Evolutionary conservation across 1,140 invertebrate genomes (phyloP).

Genomic region (Pemphigus obesinymphae): DNA sequence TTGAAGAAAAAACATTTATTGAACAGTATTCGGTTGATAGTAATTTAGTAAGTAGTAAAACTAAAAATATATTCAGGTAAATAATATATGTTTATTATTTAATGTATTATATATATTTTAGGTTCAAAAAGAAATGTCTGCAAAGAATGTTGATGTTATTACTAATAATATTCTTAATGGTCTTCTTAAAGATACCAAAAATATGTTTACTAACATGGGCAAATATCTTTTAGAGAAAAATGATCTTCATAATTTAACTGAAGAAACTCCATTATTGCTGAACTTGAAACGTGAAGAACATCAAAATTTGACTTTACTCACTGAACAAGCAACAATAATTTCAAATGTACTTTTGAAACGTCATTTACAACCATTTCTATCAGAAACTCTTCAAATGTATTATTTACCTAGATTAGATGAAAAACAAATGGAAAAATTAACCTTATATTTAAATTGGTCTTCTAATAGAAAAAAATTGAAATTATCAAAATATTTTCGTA

Average conservation of each 20-base stretch:
- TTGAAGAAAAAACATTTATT: slow-evolving; percentile 36
- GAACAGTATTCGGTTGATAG: not conserved
- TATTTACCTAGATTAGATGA: slow-evolving; percentile 1
- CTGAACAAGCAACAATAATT: not conserved
- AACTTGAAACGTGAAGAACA: slow-evolving; percentile 16
- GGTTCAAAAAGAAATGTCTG: not conserved
- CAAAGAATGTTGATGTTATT: not conserved
- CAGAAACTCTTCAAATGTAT: not conserved
- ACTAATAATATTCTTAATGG: not conserved
- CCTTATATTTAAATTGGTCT: not conserved
- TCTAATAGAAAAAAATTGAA: slow-evolving; percentile 7
- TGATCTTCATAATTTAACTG: slow-evolving; percentile 3
- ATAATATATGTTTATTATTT: not conserved
- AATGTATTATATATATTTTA: slow-evolving; percentile 1
- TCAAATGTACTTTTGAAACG: slow-evolving; percentile 5
- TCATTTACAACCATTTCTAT: not conserved
- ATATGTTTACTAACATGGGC: not conserved
- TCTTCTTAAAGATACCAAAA: not conserved
- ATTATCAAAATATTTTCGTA: not conserved
- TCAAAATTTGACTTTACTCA: not conserved
- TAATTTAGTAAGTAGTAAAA: not conserved
- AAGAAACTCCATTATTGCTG: slow-evolving; percentile 18
- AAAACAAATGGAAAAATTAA: slow-evolving; percentile 5
- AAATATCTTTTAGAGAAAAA: not conserved
- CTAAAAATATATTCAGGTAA: not conserved